Base-by-base conservation (phyloP, 2,888 invertebrate species). In the Chrysomela aeneicollis region DNA sequence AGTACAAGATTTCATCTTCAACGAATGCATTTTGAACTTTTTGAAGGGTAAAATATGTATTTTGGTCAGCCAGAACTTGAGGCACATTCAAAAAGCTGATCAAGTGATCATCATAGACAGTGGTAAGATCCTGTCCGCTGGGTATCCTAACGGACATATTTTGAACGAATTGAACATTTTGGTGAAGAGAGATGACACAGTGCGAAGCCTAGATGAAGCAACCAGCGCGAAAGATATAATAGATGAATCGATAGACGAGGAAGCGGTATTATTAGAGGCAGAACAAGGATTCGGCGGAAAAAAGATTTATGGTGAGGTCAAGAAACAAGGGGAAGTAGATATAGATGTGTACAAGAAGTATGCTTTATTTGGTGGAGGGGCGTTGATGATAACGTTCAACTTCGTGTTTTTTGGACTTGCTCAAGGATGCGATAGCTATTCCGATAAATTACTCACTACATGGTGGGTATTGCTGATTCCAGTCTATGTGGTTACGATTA, bases 301-400 rank as follows among this genome's bases (percentile, higher is more conserved):
- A 22, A 73, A 72, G 64, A 64, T 78, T 30, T 77, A 78, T 53
- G 66, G 70, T 32, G 81, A 81, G 63, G 61, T 69, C n/a, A 73
- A 73, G 12, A 70, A 76, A 64, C 59, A 70, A 52, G 81, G 80
- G 12, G 66, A 72, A 26, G 79, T 81, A 8, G 69, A 73, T 15
- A 72, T 69, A 30, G 66, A 55, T 15, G 74, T 78, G 26, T 81
- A 80, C 61, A 71, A 69, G 10, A 69, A 75, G 58, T 81, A 81
- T 65, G 74, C 77, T 49, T 68, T 69, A 53, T 77, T 72, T 58
- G 76, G 76, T 55, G 79, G 79, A 22, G 79, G 81, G 42, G 63
- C 72, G 17, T 69, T 71, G 17, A 64, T 77, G 9, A 46, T 78
- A 19, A 21, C 74, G 15, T 59, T 76, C 19, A 69, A 77, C 42